A percentile compares a stretch with the other conserved stretches of the same genome.
phyloP scores from a whole-genome alignment of 37 sponge, comb jelly and placozoan genomes.

The Hexactinellida sp. region DNA sequence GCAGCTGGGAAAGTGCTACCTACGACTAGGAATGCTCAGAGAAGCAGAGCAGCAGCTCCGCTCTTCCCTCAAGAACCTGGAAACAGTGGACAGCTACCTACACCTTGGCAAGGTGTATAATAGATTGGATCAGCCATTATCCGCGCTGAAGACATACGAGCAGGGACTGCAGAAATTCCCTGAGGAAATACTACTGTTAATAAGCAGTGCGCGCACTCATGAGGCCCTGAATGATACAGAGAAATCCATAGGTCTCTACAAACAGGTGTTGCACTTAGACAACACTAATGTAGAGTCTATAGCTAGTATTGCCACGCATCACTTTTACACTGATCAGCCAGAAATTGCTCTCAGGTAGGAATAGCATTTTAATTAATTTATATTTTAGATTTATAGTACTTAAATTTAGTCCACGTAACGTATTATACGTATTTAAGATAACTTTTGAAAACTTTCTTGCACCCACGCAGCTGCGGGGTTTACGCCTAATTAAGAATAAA shows the following conservation, averaged over 20 bases:
- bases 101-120: slow-evolving; percentile 82
- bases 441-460: slow-evolving; percentile 26
- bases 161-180: slow-evolving; percentile 80
- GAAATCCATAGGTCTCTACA: slow-evolving; percentile 64
- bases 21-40: slow-evolving; percentile 74
- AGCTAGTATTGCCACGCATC: slow-evolving; percentile 84
- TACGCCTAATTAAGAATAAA: no score
- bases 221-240: slow-evolving; percentile 78
- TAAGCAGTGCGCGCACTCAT: slow-evolving; percentile 70
- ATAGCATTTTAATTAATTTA: no score
- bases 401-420: no score
- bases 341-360: slow-evolving; percentile 78
- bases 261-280: slow-evolving; percentile 69
- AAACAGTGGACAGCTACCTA: slow-evolving; percentile 73
- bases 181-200: slow-evolving; percentile 55
- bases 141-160: slow-evolving; percentile 68
- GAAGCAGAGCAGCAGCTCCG: slow-evolving; percentile 93
- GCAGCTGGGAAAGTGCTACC: slow-evolving; percentile 96
- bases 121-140: slow-evolving; percentile 81
- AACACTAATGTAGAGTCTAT: slow-evolving; percentile 83
- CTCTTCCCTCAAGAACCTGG: slow-evolving; percentile 63
- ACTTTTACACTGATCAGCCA: slow-evolving; percentile 95
- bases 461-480: slow-evolving; percentile 25
- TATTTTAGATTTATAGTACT: no score
- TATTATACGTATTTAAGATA: no score